Evolutionary conservation across 1,140 invertebrate genomes (phyloP).

Genomic region (Chlorops oryzae): DNA sequence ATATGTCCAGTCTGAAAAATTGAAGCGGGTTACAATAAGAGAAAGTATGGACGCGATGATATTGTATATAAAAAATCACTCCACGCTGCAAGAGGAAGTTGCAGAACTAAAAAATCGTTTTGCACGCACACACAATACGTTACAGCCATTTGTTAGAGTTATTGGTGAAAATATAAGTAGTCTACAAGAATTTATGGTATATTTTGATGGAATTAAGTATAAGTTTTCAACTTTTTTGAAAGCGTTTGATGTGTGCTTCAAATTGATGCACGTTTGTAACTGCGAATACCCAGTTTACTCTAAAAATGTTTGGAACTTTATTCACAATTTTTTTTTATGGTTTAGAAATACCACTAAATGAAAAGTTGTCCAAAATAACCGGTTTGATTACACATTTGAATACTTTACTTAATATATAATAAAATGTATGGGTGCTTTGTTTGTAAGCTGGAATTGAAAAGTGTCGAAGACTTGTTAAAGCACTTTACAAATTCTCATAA

Average conservation of each 20-base stretch:
- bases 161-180: not conserved
- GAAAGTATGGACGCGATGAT: not conserved
- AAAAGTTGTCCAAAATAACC: no score
- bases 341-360: no score
- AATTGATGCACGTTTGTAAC: not conserved
- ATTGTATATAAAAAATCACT: no score
- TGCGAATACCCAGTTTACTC: no score
- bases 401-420: not conserved
- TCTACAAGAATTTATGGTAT: not conserved
- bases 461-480: not conserved
- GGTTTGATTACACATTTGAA: not conserved
- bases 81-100: not conserved
- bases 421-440: slow-evolving; percentile 1
- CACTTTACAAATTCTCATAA: not conserved
- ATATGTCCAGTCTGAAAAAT: not conserved
- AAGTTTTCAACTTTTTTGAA: not conserved
- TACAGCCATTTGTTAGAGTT: not conserved
- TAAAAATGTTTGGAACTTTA: no score
- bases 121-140: not conserved
- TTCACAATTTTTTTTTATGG: no score
- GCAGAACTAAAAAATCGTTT: not conserved
- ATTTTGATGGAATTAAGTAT: not conserved
- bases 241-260: not conserved
- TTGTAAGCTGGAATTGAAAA: not conserved
- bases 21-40: not conserved